phyloP scores from a whole-genome alignment of 2,888 invertebrate genomes.

The Coelopa pilipes region DNA sequence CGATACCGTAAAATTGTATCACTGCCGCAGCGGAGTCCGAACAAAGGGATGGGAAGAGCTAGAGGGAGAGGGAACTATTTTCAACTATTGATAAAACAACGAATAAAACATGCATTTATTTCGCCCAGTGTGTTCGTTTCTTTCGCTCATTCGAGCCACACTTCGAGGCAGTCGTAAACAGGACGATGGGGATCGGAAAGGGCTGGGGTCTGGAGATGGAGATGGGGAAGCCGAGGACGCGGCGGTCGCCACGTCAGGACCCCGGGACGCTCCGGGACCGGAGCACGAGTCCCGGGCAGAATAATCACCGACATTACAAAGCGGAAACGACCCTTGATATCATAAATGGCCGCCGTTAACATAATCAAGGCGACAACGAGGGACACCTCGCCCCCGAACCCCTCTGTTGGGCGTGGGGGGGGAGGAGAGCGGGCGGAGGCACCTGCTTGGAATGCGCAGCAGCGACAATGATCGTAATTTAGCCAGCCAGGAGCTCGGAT shows the following conservation, averaged over 20 bases:
- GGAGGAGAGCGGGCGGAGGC: no score
- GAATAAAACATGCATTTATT: constrained; percentile 11
- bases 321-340: constrained; percentile 19
- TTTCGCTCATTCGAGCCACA: constrained; percentile 4
- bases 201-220: no score
- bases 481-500: no score
- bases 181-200: neutral
- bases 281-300: neutral
- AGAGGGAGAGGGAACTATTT: constrained; percentile 9
- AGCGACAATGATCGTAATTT: no score
- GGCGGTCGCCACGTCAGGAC: neutral
- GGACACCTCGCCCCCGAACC: neutral
- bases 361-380: constrained; percentile 20
- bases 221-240: no score
- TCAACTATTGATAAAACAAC: constrained; percentile 23
- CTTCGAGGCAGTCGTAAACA: constrained; percentile 9
- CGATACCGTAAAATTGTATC: no score
- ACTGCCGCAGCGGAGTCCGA: no score
- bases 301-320: constrained; percentile 18
- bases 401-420: no score
- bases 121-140: no score
- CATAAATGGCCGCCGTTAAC: constrained; percentile 24
- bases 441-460: constrained; percentile 20
- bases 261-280: neutral
- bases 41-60: no score